Conservation (phyloP, 2,888 invertebrate genomes). For the Calameuta filiformis region DNA sequence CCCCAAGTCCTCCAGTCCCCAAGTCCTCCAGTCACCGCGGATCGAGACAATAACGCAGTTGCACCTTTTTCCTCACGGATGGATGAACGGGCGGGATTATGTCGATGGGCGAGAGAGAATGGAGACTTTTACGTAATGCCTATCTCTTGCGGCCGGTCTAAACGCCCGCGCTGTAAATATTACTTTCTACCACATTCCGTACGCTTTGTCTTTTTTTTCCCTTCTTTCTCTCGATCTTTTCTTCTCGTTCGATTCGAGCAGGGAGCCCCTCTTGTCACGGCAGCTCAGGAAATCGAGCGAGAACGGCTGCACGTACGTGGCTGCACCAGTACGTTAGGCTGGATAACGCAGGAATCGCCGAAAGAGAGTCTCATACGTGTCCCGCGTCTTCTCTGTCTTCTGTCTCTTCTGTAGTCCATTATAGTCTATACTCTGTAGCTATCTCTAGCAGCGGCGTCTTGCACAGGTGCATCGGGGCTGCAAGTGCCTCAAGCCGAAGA, state of each 20-base stretch:
- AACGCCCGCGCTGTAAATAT: slow-evolving; percentile 4
- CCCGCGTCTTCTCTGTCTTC: no score
- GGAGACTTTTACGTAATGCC: neutral
- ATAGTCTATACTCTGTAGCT: no score
- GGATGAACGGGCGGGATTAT: neutral
- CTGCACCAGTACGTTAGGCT: neutral
- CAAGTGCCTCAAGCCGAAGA: neutral
- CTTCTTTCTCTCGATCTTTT: neutral
- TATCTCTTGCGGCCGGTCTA: neutral
- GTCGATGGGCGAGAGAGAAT: neutral
- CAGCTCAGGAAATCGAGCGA: neutral
- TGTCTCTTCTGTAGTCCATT: no score
- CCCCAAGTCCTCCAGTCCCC: neutral
- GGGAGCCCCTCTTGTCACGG: neutral
- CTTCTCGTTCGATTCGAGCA: neutral
- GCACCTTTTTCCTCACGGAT: neutral
- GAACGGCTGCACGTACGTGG: neutral
- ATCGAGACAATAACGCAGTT: neutral
- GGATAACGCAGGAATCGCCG: neutral
- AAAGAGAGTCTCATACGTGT: neutral
- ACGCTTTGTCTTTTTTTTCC: neutral
- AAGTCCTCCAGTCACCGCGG: neutral
- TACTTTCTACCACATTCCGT: slow-evolving; percentile 1
- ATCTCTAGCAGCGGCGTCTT: neutral
- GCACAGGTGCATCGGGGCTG: neutral